Evolutionary conservation across 2,113 vertebrate genomes (phyloP).

Genomic region (Gobio gobio): DNA sequence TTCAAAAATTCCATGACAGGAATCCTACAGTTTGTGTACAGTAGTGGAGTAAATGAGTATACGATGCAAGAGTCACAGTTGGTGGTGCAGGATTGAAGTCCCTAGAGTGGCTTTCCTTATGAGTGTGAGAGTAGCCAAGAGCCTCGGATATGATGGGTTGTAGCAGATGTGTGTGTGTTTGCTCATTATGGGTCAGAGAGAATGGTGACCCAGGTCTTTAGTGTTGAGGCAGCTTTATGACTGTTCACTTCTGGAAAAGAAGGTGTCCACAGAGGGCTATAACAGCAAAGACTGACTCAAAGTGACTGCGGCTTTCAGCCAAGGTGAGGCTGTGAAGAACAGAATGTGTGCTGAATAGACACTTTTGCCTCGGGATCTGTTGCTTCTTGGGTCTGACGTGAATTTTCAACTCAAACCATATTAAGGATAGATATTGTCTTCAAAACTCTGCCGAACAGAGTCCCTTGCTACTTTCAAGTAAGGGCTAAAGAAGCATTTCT

Average conservation of each 20-base stretch:
- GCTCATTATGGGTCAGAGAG: constrained; percentile 13
- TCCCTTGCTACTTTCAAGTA: neutral
- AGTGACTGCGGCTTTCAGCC: constrained; percentile 38
- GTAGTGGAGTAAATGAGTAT: neutral
- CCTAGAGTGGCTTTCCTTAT: neutral
- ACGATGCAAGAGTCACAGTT: neutral
- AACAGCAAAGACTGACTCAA: constrained; percentile 38
- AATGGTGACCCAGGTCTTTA: constrained; percentile 24
- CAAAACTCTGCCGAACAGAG: neutral
- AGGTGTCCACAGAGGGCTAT: constrained; percentile 28
- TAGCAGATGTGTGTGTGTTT: neutral
- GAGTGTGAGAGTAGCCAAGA: neutral
- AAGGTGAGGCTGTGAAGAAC: constrained; percentile 40
- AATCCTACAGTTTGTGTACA: neutral
- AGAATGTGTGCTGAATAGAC: constrained; percentile 54
- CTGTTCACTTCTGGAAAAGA: constrained; percentile 12
- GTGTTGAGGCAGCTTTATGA: constrained; percentile 29
- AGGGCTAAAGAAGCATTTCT: neutral
- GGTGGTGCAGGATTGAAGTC: neutral
- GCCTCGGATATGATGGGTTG: neutral
- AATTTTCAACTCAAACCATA: constrained; percentile 24
- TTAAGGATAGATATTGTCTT: constrained; percentile 1
- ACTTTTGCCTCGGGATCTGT: constrained; percentile 13
- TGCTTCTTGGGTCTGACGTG: constrained; percentile 5
- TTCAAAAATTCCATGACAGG: neutral